Evolutionary conservation across 2,888 invertebrate species (phyloP).

Genomic region (Microplitis manilae): DNA sequence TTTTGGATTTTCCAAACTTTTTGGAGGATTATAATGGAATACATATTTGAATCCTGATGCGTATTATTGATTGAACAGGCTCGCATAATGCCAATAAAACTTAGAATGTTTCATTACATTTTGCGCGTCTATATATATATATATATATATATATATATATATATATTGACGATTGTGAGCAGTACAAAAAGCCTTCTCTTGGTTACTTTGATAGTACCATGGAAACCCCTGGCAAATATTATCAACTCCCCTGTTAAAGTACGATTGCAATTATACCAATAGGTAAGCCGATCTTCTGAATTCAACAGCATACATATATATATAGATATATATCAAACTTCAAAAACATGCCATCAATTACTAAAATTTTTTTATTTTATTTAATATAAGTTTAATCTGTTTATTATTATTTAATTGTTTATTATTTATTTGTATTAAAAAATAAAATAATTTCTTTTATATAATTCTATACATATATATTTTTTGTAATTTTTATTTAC

Average conservation of each 20-base stretch:
- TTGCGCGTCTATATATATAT: conserved; percentile 50
- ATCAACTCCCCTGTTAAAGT: conserved; percentile 44
- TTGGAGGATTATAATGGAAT: background rate
- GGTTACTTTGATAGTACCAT: conserved; percentile 59
- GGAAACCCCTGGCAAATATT: conserved; percentile 40
- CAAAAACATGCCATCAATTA: background rate
- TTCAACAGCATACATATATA: conserved; percentile 52
- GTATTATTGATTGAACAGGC: conserved; percentile 29
- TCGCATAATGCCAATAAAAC: conserved; percentile 56
- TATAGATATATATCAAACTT: background rate
- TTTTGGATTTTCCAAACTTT: too few relatives aligned
- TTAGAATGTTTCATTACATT: conserved; percentile 69
- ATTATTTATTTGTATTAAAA: too few relatives aligned
- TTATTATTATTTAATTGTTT: too few relatives aligned
- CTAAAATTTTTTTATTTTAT: background rate
- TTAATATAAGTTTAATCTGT: background rate
- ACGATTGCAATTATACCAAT: conserved; percentile 61
- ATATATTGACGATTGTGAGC: conserved; percentile 15
- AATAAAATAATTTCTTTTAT: too few relatives aligned
- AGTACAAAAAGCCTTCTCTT: conserved; percentile 29
- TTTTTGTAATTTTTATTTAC: too few relatives aligned
- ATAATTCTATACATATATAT: too few relatives aligned
- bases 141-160: conserved; percentile 36
- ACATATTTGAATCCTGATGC: conserved; percentile 16
- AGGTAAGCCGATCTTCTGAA: conserved; percentile 69